Conservation (phyloP, 2,797 vertebrate species). For the Girardinus metallicus region DNA sequence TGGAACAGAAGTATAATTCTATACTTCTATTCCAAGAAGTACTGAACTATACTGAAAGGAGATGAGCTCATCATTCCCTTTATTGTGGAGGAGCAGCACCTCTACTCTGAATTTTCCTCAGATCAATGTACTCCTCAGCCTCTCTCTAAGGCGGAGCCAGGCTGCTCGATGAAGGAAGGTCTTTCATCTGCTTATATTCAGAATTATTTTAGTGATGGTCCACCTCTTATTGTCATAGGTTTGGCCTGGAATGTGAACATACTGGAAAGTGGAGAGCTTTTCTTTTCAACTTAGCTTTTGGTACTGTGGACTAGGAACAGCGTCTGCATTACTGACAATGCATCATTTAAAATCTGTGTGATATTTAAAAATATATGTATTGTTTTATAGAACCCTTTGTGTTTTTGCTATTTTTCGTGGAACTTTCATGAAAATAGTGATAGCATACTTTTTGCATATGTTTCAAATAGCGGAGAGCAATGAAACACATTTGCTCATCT, state of each 20-base stretch:
- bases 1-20: too few relatives aligned
- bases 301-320: not conserved
- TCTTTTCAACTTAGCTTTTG: not conserved
- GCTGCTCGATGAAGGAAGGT: not conserved
- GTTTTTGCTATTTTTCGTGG: not conserved
- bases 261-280: not conserved
- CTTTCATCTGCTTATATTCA: not conserved
- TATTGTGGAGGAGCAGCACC: not conserved
- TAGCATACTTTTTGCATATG: not conserved
- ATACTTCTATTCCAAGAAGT: too few relatives aligned
- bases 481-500: not conserved
- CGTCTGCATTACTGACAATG: not conserved
- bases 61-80: too few relatives aligned
- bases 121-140: not conserved
- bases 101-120: not conserved
- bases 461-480: not conserved
- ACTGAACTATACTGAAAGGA: too few relatives aligned
- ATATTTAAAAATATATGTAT: not conserved
- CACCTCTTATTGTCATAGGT: not conserved
- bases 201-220: not conserved
- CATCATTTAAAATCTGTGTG: not conserved
- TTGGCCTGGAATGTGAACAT: not conserved
- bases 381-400: not conserved
- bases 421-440: not conserved
- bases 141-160: not conserved